Evolutionary conservation across 92 coral and sea anemone species (phyloP).

Genomic region (Bergia sp.): DNA sequence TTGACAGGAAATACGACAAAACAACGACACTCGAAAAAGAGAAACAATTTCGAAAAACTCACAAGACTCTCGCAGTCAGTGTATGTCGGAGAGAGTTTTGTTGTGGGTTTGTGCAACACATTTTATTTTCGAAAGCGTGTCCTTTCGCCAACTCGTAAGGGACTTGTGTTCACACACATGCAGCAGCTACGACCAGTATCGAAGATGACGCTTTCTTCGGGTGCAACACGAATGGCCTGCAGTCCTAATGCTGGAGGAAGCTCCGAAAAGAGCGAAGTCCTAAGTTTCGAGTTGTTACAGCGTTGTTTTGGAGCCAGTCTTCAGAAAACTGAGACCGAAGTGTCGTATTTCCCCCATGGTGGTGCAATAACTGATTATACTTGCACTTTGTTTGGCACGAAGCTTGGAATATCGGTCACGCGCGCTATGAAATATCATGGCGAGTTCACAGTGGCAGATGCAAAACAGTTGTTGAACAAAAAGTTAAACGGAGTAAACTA

Average conservation of each 20-base stretch:
- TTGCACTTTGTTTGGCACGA: constrained; percentile 70
- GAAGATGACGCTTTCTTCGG: constrained; percentile 70
- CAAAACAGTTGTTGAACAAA: constrained; percentile 56
- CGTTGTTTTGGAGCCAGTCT: constrained; percentile 80
- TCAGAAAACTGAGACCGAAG: constrained; percentile 83
- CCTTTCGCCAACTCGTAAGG: constrained; percentile 51
- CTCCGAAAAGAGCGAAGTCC: constrained; percentile 78
- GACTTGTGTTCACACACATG: constrained; percentile 64
- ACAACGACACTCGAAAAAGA: constrained; percentile 9
- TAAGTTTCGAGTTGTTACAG: constrained; percentile 76
- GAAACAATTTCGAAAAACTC: constrained; percentile 48
- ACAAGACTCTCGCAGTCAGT: constrained; percentile 57
- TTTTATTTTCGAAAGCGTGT: constrained; percentile 64
- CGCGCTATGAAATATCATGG: constrained; percentile 86
- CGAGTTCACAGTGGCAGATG: constrained; percentile 76
- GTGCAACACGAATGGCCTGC: constrained; percentile 69
- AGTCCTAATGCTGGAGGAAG: constrained; percentile 90
- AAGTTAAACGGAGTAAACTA: constrained; percentile 71
- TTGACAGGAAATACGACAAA: neutral
- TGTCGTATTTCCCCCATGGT: constrained; percentile 75
- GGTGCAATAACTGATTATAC: constrained; percentile 87
- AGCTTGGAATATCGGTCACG: constrained; percentile 82
- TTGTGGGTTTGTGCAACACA: constrained; percentile 66
- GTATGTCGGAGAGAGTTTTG: constrained; percentile 78
- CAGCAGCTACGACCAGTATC: constrained; percentile 59